phyloP scores from a whole-genome alignment of 2,888 invertebrate species.

The Harpalus rubripes region DNA sequence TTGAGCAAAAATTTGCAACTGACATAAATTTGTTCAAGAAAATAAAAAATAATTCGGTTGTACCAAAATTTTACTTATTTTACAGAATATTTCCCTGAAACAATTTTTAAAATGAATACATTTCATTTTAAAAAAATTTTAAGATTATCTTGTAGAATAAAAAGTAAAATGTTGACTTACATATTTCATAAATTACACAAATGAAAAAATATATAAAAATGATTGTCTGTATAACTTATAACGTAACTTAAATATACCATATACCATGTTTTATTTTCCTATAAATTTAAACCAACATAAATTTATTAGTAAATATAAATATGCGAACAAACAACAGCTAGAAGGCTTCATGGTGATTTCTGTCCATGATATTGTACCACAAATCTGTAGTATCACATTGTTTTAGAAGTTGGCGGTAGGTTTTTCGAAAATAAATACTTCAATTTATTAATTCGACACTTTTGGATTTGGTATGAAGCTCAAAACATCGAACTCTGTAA shows the following conservation, averaged over 20 bases:
- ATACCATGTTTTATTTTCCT: slow-evolving; percentile 35
- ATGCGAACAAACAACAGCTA: slow-evolving; percentile 65
- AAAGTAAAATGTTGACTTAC: too few species aligned
- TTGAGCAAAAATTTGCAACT: slow-evolving; percentile 19
- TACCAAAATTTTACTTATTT: slow-evolving; percentile 22
- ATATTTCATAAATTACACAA: not conserved
- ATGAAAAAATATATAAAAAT: slow-evolving; percentile 49
- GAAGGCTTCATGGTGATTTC: slow-evolving; percentile 64
- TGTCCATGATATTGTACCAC: slow-evolving; percentile 51
- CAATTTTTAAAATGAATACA: slow-evolving; percentile 1
- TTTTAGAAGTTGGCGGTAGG: slow-evolving; percentile 36
- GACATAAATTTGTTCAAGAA: not conserved
- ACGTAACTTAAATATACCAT: slow-evolving; percentile 56
- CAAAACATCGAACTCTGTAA: too few species aligned
- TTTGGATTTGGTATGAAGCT: too few species aligned
- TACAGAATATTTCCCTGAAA: not conserved
- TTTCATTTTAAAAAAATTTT: not conserved
- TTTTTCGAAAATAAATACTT: slow-evolving; percentile 20
- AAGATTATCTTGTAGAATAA: not conserved
- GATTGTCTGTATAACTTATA: slow-evolving; percentile 55
- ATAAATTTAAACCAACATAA: slow-evolving; percentile 40
- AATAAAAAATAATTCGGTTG: slow-evolving; percentile 5
- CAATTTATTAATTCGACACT: too few species aligned
- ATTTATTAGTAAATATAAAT: slow-evolving; percentile 61
- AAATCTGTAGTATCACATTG: slow-evolving; percentile 58